Conservation (phyloP, 2,113 vertebrate species). For the Psephotus haematonotus region DNA sequence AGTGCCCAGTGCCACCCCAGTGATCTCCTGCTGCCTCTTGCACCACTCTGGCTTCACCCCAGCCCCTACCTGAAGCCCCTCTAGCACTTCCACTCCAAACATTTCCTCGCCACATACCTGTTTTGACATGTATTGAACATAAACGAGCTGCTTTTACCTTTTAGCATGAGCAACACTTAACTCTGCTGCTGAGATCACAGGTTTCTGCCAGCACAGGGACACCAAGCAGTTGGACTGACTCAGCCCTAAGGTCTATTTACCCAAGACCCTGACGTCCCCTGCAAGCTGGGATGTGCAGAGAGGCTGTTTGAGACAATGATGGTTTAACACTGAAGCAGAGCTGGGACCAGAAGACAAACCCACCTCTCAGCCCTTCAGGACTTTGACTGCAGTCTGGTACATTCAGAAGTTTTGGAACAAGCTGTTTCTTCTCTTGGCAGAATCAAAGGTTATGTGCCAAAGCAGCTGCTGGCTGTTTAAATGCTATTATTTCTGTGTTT, state of each 20-base stretch:
- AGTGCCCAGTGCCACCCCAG: background rate
- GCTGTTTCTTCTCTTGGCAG: background rate
- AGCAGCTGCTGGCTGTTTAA: background rate
- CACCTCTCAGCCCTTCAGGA: background rate
- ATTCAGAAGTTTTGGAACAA: background rate
- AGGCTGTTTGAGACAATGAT: background rate
- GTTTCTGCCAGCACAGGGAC: background rate
- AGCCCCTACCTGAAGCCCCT: background rate
- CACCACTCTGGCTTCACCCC: fast-evolving
- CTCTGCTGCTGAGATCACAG: background rate
- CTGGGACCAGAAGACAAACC: background rate
- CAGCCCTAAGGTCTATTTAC: background rate
- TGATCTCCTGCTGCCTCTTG: background rate
- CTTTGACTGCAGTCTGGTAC: background rate
- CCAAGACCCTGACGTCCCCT: background rate
- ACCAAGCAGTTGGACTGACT: background rate
- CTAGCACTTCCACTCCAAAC: background rate
- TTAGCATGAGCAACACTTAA: background rate
- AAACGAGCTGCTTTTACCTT: background rate
- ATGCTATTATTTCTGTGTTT: background rate
- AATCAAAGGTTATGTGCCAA: background rate
- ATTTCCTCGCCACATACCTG: background rate
- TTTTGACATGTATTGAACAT: background rate
- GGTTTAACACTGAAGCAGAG: background rate
- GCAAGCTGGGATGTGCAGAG: background rate